Conservation (phyloP, 2,888 invertebrate species). For the Athrips mouffetella region DNA sequence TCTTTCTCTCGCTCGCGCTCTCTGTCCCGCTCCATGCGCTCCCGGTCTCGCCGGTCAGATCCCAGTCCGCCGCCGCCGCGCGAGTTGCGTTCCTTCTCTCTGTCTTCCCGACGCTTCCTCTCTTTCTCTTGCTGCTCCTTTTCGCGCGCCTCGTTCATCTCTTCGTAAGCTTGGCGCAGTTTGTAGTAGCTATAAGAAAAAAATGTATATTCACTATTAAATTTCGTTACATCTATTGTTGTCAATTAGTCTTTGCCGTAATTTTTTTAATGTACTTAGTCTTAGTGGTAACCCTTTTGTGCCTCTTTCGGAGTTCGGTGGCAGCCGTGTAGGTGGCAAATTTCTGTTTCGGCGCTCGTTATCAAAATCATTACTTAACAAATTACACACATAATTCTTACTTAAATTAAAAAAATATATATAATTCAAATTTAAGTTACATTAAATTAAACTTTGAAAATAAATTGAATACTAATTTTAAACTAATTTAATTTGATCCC, state of each 20-base stretch:
- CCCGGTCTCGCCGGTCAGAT: constrained; percentile 62
- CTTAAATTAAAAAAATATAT: no score
- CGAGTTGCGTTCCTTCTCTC: constrained; percentile 54
- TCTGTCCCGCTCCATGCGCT: constrained; percentile 64
- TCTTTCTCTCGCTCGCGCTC: constrained; percentile 54
- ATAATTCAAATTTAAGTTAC: no score
- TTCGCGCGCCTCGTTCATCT: constrained; percentile 80
- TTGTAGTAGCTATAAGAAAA: constrained; percentile 76
- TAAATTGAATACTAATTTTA: no score
- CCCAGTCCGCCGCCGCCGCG: constrained; percentile 61
- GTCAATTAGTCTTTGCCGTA: not conserved
- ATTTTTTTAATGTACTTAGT: not conserved
- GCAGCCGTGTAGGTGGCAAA: no score
- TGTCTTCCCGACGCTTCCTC: constrained; percentile 63
- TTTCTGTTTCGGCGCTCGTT: no score
- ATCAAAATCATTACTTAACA: no score
- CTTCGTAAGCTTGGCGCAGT: constrained; percentile 83
- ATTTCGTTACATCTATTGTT: not conserved
- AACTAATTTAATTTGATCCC: no score
- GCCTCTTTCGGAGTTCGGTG: no score
- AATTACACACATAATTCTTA: no score
- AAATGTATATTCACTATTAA: no score
- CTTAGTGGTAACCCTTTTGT: no score
- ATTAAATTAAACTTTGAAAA: no score
- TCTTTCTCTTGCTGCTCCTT: constrained; percentile 80